Percentiles rank a stretch among this genome's conserved stretches.
Conservation (phyloP, 2,113 vertebrate genomes). For the Ceyx margarethae region DNA sequence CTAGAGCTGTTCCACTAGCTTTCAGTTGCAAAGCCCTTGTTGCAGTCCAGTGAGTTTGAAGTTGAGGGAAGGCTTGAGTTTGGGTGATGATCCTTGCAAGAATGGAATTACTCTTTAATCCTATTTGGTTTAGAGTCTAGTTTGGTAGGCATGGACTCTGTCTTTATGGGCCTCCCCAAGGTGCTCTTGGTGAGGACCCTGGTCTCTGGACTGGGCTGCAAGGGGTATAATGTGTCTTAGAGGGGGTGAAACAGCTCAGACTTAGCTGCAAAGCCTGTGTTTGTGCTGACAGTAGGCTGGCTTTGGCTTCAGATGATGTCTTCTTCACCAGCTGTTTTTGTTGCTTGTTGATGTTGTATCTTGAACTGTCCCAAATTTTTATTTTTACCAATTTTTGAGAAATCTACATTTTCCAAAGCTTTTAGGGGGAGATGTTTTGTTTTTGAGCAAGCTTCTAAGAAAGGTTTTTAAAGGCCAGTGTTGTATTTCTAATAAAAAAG, state of each 20-base stretch:
- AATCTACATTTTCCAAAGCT: not conserved
- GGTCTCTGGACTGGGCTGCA: not conserved
- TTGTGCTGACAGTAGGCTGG: not conserved
- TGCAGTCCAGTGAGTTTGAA: not conserved
- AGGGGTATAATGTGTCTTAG: not conserved
- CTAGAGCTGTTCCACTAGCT: not conserved
- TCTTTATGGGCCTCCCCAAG: not conserved
- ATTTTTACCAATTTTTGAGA: not conserved
- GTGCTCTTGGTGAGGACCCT: not conserved
- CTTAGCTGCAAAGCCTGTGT: not conserved
- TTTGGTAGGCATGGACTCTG: not conserved
- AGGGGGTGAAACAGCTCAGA: not conserved
- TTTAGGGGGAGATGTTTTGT: not conserved
- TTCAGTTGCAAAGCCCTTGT: accelerated
- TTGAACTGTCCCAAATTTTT: not conserved
- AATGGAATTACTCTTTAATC: not conserved
- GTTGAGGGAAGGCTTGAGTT: not conserved
- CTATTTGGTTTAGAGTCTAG: not conserved
- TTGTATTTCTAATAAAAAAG: not conserved
- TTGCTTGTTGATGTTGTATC: not conserved
- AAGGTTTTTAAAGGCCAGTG: not conserved
- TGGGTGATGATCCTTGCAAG: not conserved
- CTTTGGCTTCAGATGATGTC: not conserved
- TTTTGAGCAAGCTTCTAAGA: not conserved
- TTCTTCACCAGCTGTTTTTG: not conserved